Conservation (phyloP, 2,797 vertebrate genomes). For the Lophura swinhoii region DNA sequence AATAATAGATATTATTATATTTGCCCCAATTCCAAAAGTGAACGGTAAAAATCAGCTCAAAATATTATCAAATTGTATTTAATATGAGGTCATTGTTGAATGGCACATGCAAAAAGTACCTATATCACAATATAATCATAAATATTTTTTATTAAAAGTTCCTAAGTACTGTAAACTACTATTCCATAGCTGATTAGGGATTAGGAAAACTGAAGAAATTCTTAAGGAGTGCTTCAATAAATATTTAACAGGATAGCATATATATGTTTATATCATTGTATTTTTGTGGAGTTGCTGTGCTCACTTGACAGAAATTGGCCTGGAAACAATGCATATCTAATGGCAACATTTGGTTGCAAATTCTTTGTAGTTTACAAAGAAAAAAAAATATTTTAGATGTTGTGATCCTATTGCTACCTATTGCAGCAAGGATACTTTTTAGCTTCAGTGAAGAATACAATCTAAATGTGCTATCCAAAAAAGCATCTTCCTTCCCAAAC, state of each 20-base stretch:
- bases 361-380: not conserved
- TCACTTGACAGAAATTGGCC: not conserved
- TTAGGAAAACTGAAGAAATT: not conserved
- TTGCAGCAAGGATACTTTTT: not conserved
- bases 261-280: not conserved
- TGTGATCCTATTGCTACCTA: not conserved
- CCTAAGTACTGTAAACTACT: not conserved
- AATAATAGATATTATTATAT: not conserved
- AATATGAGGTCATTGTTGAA: not conserved
- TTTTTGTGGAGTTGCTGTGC: not conserved
- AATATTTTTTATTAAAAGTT: not conserved
- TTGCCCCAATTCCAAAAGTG: not conserved
- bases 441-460: not conserved
- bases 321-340: conserved; percentile 6
- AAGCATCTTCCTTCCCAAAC: not conserved
- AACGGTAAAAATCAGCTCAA: not conserved
- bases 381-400: not conserved
- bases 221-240: not conserved
- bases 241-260: not conserved
- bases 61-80: not conserved
- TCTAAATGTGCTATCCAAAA: not conserved
- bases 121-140: not conserved
- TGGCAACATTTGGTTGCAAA: not conserved
- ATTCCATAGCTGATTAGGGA: not conserved
- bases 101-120: not conserved